Base-by-base conservation (phyloP, 2,797 vertebrate genomes). In the Cyclura pinguis region DNA sequence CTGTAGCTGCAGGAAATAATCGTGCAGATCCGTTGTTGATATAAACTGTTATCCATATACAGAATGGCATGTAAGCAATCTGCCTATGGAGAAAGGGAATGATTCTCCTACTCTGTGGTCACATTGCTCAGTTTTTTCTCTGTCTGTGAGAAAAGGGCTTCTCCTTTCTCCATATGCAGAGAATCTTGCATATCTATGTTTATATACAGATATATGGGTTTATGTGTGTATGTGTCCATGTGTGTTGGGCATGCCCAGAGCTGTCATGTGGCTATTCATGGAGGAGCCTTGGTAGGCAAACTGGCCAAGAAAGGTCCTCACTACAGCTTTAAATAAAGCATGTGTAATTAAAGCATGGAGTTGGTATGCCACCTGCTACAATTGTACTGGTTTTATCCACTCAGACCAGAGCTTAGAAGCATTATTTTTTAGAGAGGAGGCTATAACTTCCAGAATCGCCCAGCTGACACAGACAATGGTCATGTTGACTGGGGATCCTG, bases 1-100 rank as follows among this genome's bases (percentile, higher is more conserved):
- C 62, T 93, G 72, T 27, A 13, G 47, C 84, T 38, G 81, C 69
- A 3, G 42, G 88, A 81, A 85, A 47, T 47, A 59, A 59, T 3
- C 16, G 2, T 59, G 57, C 16, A 4, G 57, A 20, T 59, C 57
- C 5, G 18, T 59, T 18, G 57, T 18, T 59, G 16, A 59, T 59
- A 18, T 18, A 59, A 59, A 59, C 16, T 59, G 2, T 59, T 59
- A 14, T 59, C 72, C n/a, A 74, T 16, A 35, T 7, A n/a, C 69
- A 72, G 32, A 72, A 72, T 32, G 32, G n/a, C 72, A 74, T 16
- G 32, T n/a, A 74, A 74, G n/a, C 32, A 74, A 74, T 14, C n/a
- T 6, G 14, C 4, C n/a, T 35, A 3, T 74, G n/a, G 72, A 35
- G n/a, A 35, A 74, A 74, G 14, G 5, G n/a, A 7, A 69, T 10